A percentile compares a stretch with the other conserved stretches of the same genome.
These are phyloP conservation scores for Sitta carolinensis DNA, from an alignment of 2,797 vertebrate genomes.

Conservation along the genomic window DNA sequence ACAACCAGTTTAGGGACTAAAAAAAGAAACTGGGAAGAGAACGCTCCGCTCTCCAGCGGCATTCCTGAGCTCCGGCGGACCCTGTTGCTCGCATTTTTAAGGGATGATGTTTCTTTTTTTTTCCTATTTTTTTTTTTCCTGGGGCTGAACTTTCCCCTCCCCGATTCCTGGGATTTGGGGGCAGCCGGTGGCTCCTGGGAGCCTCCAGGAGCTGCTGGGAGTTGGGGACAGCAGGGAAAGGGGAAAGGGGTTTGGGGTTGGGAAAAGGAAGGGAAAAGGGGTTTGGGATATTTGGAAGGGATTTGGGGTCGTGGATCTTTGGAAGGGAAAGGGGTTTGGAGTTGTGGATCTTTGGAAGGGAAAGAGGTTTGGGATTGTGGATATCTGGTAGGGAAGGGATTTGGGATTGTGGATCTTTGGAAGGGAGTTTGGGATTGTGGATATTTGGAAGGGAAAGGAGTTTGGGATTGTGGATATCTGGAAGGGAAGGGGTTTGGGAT, in stretches of 20 bases:
- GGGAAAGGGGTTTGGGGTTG: background rate
- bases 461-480: background rate
- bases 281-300: rapidly evolving
- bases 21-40: slow-evolving; percentile 41
- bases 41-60: background rate
- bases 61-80: slow-evolving; percentile 35
- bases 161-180: rapidly evolving
- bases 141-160: background rate
- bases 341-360: rapidly evolving
- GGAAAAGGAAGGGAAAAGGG: too few relatives aligned
- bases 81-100: slow-evolving; percentile 28
- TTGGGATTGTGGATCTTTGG: background rate
- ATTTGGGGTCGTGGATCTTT: background rate
- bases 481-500: background rate
- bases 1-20: slow-evolving; percentile 23
- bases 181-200: background rate
- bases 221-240: rapidly evolving
- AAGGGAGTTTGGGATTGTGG: background rate
- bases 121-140: background rate
- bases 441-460: background rate
- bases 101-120: background rate
- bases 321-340: too few relatives aligned
- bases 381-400: background rate
- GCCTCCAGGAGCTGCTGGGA: too few relatives aligned
- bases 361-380: background rate